Evolutionary conservation across 1,140 invertebrate genomes (phyloP).

Genomic region (Microplitis demolitor): DNA sequence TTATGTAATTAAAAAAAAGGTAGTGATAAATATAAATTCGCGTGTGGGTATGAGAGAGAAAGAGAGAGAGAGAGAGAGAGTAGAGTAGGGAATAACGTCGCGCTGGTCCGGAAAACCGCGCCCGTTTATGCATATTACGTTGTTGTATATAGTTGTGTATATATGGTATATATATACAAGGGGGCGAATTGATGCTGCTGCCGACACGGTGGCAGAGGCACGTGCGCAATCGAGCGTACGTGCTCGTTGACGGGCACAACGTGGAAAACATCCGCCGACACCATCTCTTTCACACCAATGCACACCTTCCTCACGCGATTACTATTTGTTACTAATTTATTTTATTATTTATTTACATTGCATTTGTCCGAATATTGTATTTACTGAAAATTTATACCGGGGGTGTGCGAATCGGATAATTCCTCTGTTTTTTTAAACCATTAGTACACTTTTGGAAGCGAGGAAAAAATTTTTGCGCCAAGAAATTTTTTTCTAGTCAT

Average conservation of each 20-base stretch:
- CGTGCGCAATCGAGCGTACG: slow-evolving; percentile 19
- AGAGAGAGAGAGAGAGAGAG: too few species aligned
- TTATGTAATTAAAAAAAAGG: too few species aligned
- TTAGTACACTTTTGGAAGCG: too few species aligned
- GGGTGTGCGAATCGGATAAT: too few species aligned
- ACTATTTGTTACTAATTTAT: background rate
- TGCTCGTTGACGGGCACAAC: slow-evolving; percentile 14
- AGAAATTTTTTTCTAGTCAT: too few species aligned
- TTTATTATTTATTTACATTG: background rate
- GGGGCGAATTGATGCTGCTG: background rate
- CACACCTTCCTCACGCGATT: background rate
- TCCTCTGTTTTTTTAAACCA: too few species aligned
- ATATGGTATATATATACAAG: background rate
- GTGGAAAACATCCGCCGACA: slow-evolving; percentile 12
- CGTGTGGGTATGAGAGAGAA: too few species aligned
- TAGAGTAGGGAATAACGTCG: background rate
- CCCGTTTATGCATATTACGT: slow-evolving; percentile 15
- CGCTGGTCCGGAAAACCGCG: slow-evolving; percentile 11
- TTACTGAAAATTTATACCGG: background rate
- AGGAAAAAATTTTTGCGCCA: too few species aligned
- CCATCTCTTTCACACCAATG: background rate
- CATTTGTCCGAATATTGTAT: background rate
- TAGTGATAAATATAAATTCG: too few species aligned
- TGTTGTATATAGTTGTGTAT: background rate
- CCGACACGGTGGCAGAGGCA: slow-evolving; percentile 6